Conservation (phyloP, 2,113 vertebrate species). For the Anguilla rostrata region DNA sequence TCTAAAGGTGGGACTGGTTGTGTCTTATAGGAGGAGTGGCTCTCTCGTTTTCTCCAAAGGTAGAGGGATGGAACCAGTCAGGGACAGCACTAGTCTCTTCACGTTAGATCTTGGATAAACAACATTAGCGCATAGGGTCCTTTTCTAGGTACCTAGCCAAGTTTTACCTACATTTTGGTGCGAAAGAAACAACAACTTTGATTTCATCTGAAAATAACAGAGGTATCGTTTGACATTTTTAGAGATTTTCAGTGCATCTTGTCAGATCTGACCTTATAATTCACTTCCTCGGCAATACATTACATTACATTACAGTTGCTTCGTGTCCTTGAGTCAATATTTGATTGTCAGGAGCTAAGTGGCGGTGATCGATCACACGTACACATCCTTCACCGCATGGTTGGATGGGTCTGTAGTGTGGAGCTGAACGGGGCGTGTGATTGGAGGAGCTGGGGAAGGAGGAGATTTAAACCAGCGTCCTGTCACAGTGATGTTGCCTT, state of each 20-base stretch:
- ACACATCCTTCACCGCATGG: neutral
- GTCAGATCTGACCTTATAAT: neutral
- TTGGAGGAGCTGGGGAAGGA: neutral
- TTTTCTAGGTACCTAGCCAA: too few species aligned
- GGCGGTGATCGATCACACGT: neutral
- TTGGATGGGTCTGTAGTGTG: neutral
- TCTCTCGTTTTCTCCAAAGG: too few species aligned
- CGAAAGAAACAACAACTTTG: neutral
- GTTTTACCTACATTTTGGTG: too few species aligned
- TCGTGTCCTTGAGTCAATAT: neutral
- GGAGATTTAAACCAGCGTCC: too few species aligned
- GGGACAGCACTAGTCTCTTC: too few species aligned
- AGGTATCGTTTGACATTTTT: neutral
- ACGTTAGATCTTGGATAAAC: too few species aligned
- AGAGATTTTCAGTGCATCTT: neutral
- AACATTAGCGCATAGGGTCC: too few species aligned
- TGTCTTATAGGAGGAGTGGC: too few species aligned
- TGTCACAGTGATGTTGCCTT: neutral
- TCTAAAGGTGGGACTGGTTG: too few species aligned
- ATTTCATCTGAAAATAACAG: neutral
- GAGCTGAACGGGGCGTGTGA: neutral
- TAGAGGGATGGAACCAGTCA: too few species aligned
- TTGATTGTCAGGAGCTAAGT: neutral
- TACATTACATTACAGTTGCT: neutral
- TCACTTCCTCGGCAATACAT: too few species aligned